Conservation (phyloP, 2,797 vertebrate species). For the Rhabdophis nuchalis region DNA sequence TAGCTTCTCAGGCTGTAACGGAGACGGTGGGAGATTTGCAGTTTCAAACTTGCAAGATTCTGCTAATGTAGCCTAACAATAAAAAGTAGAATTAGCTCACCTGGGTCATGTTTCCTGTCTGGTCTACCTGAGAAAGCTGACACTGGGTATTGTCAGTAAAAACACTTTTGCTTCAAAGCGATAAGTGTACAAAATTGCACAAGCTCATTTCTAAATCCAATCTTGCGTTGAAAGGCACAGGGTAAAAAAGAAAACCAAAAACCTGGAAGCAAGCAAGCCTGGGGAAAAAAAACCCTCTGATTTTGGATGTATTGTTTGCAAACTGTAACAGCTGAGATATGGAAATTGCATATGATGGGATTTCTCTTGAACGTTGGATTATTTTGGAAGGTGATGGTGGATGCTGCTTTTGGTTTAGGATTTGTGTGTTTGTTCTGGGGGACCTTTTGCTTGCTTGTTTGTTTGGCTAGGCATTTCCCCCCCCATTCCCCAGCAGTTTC, state of each 20-base stretch:
- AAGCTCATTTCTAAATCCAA: not conserved
- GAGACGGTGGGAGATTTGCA: not conserved
- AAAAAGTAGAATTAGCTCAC: not conserved
- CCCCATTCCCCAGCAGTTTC: not conserved
- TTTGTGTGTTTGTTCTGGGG: not conserved
- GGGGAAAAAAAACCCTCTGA: constrained; percentile 15
- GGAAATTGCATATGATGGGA: not conserved
- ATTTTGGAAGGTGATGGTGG: not conserved
- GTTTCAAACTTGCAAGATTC: not conserved
- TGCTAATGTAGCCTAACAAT: not conserved
- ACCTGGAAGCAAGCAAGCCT: constrained; percentile 15
- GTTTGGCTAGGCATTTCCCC: not conserved
- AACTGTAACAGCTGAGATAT: not conserved
- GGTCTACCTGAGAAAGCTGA: not conserved
- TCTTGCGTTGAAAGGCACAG: constrained; percentile 9
- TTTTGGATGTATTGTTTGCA: constrained; percentile 10
- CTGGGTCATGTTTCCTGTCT: not conserved
- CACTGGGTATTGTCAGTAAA: not conserved
- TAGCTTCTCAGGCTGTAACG: not conserved
- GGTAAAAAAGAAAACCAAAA: not conserved
- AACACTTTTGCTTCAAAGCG: not conserved
- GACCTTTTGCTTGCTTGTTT: not conserved
- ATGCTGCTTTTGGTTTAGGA: not conserved
- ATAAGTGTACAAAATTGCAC: constrained; percentile 2
- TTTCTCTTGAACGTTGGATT: not conserved